These are phyloP conservation scores for Astropecten irregularis DNA, from an alignment of 53 echinoderm and acorn worm species.

Conservation along the genomic window DNA sequence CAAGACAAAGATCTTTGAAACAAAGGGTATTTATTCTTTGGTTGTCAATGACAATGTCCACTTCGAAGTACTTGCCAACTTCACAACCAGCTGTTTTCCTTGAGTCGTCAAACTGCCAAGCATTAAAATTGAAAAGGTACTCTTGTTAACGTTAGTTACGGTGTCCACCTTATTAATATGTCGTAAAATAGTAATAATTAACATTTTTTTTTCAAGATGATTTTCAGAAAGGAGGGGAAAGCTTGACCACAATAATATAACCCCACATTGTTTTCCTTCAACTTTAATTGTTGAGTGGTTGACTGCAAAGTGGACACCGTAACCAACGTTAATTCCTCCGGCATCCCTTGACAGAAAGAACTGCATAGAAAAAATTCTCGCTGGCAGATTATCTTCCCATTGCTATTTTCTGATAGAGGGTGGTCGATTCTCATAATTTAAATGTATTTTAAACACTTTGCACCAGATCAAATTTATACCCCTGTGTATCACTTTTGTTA, in stretches of 20 bases:
- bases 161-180: conserved; percentile 11
- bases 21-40: too few species aligned
- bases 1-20: too few species aligned
- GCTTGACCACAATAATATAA: background rate
- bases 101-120: too few species aligned
- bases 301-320: conserved; percentile 17
- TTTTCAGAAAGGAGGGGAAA: background rate
- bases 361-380: background rate
- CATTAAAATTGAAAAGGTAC: too few species aligned
- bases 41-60: too few species aligned
- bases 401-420: conserved; percentile 10
- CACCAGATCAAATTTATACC: background rate
- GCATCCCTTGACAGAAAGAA: background rate
- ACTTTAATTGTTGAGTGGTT: background rate
- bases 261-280: background rate
- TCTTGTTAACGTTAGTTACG: too few species aligned
- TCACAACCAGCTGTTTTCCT: too few species aligned
- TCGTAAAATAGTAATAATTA: background rate
- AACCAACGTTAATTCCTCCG: background rate
- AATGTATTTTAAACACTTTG: background rate
- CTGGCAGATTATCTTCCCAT: background rate
- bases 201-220: background rate
- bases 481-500: background rate
- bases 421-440: conserved; percentile 1
- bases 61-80: too few species aligned